phyloP scores from a whole-genome alignment of 35 echinoderm and acorn worm species.

The Patiria miniata region DNA sequence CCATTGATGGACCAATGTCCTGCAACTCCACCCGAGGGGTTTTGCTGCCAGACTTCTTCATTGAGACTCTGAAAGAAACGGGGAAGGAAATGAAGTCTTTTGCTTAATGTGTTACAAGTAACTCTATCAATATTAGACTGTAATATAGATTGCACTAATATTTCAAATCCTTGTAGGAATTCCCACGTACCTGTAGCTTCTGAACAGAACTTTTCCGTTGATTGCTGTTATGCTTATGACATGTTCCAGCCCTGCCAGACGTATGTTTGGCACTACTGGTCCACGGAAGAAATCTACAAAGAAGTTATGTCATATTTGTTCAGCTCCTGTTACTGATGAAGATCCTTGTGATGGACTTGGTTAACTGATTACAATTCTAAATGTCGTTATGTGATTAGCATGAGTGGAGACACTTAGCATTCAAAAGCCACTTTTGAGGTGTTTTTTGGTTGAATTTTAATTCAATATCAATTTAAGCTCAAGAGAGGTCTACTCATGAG shows the following conservation, averaged over 20 bases:
- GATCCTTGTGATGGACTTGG: no score
- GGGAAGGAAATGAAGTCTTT: neutral
- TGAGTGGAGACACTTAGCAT: no score
- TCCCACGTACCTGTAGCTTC: conserved; percentile 74
- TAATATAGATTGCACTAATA: neutral
- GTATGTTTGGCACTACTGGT: conserved; percentile 61
- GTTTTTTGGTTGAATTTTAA: no score
- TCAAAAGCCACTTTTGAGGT: no score
- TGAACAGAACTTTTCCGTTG: conserved; percentile 64
- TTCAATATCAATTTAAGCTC: no score
- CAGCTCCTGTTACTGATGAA: no score
- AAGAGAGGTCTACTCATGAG: no score
- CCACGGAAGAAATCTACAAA: conserved; percentile 88
- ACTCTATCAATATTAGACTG: neutral
- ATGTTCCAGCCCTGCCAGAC: conserved; percentile 83
- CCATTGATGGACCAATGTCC: conserved; percentile 90
- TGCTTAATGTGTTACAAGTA: neutral
- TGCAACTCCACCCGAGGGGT: conserved; percentile 90
- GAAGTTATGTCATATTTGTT: no score
- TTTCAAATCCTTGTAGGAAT: no score
- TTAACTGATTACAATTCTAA: no score
- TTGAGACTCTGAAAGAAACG: conserved; percentile 40
- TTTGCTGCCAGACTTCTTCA: conserved; percentile 94
- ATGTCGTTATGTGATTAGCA: no score
- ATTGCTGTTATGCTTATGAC: conserved; percentile 69